Conservation (phyloP, 30 jellyfish, hydroid and myxozoan species). For the Clytia hemisphaerica region DNA sequence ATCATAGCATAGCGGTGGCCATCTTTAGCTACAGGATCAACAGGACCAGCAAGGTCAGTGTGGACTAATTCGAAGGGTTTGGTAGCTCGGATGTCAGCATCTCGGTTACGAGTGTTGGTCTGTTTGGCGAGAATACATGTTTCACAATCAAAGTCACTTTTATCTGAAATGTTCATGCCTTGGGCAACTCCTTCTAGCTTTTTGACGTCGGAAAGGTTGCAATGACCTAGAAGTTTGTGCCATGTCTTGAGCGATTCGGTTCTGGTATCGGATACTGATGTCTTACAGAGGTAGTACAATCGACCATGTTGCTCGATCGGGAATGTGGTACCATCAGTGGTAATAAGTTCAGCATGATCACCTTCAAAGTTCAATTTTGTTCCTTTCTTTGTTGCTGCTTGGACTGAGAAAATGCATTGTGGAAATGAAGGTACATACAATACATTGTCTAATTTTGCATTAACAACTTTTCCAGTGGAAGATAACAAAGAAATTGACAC, state of each 20-base stretch:
- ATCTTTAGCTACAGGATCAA: slow-evolving; percentile 42
- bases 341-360: slow-evolving; percentile 25
- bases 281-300: slow-evolving; percentile 14
- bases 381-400: slow-evolving; percentile 53
- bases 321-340: slow-evolving; percentile 33
- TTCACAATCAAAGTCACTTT: slow-evolving; percentile 16
- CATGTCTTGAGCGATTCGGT: slow-evolving; percentile 19
- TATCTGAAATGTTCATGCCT: slow-evolving; percentile 28
- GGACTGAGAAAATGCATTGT: slow-evolving; percentile 47
- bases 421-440: slow-evolving; percentile 49
- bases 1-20: slow-evolving; percentile 41
- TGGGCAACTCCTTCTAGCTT: slow-evolving; percentile 34
- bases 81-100: slow-evolving; percentile 36
- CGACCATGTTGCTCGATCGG: slow-evolving; percentile 46
- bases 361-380: slow-evolving; percentile 19
- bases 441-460: slow-evolving; percentile 31
- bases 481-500: slow-evolving; percentile 22
- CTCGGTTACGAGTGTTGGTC: slow-evolving; percentile 9
- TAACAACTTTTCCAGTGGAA: slow-evolving; percentile 6
- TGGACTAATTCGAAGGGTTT: slow-evolving; percentile 30
- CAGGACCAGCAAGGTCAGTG: slow-evolving; percentile 42
- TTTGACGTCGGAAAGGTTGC: slow-evolving; percentile 21
- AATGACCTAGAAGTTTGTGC: slow-evolving; percentile 51
- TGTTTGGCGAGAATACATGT: slow-evolving; percentile 13
- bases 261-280: slow-evolving; percentile 26